phyloP scores from a whole-genome alignment of 2,888 invertebrate genomes.

The Caenorhabditis virilis region DNA sequence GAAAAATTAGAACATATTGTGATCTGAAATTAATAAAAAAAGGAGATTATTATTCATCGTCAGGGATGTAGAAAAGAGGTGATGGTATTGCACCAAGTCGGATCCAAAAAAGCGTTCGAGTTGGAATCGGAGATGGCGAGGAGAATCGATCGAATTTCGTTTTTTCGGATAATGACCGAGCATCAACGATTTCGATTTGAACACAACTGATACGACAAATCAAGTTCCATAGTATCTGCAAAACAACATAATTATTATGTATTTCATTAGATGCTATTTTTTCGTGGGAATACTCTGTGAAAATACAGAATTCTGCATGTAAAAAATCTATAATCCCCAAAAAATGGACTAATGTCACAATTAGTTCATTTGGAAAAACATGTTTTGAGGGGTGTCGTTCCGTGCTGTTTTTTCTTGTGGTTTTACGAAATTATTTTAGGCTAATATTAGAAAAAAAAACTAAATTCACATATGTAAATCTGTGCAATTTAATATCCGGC shows the following conservation, averaged over 20 bases:
- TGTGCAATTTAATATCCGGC: too few species aligned
- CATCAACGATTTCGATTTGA: conserved; percentile 35
- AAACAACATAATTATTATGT: conserved; percentile 1
- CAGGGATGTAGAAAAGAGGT: conserved; percentile 44
- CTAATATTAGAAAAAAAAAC: too few species aligned
- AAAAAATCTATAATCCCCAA: too few species aligned
- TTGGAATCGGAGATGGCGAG: conserved; percentile 11
- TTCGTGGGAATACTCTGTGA: too few species aligned
- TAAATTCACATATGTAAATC: too few species aligned
- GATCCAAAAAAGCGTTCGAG: conserved; percentile 35
- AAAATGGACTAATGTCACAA: too few species aligned
- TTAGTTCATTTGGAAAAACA: too few species aligned
- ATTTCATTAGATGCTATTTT: too few species aligned
- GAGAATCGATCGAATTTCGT: conserved; percentile 19
- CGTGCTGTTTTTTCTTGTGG: too few species aligned
- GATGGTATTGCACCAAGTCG: conserved; percentile 32
- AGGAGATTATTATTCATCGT: conserved; percentile 28
- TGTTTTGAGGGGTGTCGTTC: too few species aligned
- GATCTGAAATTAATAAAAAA: background rate
- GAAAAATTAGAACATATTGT: background rate
- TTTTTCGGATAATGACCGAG: conserved; percentile 22
- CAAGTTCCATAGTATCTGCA: conserved; percentile 45
- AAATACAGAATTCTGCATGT: too few species aligned
- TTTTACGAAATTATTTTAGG: too few species aligned
- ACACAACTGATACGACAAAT: conserved; percentile 33